Evolutionary conservation across 2,113 vertebrate genomes (phyloP), one percentile per base, ranked within the genome.

Genomic region (Paradisaea rubra): DNA sequence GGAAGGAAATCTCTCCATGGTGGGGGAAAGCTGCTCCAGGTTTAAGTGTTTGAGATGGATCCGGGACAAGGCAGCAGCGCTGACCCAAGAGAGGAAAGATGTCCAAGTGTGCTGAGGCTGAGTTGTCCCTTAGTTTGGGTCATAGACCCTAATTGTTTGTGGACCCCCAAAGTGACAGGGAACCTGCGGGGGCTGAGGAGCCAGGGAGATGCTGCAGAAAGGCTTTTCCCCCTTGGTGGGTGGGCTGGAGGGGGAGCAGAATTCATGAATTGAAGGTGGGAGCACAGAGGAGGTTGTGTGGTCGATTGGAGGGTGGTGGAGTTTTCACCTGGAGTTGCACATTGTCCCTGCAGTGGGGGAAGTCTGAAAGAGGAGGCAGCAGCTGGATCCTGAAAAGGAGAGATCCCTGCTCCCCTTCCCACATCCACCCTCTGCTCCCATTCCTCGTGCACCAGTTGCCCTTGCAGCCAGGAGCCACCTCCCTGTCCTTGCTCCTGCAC

Each of bases 1-100:
- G 60, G 82, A 47, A 47, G 60, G 7, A 76, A 56, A 64, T 53
- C 47, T 44, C 59, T 27, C 9, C 4, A 0, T 30, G 8, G 27
- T 27, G 21, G 20, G 72, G 64, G 68, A 53, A 47, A 61, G 54
- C 71, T 33, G 82, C 76, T 93, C 45, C 39, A 1, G 37, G 14
- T 59, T 0, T 0, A 3, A 23, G 63, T 3, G 30, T 25, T 66
- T 24, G 56, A 30, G 82, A 2, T 33, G 31, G 35, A 33, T 33
- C 30, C 0, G 2, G 69, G 81, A 6, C 17, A 49, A 6, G 0
- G 1, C 47, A 28, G 13, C 53, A 27, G 39, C 0, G 0, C 27
- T 59, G 56, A 25, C 72, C 71, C 0, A 0, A 2, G 77, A 13
- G 35, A 19, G 57, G 63, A 64, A 15, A 28, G 44, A 3, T 30